Conservation (phyloP, 2,113 vertebrate genomes). For the Delphinus delphis region DNA sequence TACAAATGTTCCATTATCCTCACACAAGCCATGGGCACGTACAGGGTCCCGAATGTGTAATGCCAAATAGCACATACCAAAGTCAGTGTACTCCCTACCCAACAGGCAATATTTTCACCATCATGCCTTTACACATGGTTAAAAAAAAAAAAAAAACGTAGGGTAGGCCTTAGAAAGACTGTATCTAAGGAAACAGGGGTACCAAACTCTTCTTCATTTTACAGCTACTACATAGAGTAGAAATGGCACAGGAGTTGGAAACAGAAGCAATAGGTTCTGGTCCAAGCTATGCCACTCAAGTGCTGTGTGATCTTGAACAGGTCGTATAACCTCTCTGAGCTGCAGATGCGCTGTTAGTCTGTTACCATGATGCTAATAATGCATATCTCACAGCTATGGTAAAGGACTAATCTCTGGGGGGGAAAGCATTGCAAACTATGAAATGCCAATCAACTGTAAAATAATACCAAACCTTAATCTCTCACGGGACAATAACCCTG, state of each 20-base stretch:
- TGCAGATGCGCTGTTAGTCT: constrained; percentile 34
- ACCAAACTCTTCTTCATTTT: background rate
- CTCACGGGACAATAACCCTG: background rate
- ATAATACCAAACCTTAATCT: background rate
- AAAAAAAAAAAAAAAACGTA: background rate
- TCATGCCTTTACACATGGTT: background rate
- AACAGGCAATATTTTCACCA: background rate
- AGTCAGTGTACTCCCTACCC: background rate
- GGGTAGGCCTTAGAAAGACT: background rate
- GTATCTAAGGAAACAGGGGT: background rate
- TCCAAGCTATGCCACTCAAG: background rate
- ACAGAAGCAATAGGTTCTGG: background rate
- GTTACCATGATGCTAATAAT: background rate
- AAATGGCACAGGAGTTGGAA: constrained; percentile 2
- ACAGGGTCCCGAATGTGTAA: background rate
- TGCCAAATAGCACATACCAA: background rate
- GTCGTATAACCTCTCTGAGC: constrained; percentile 28
- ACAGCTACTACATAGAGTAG: background rate
- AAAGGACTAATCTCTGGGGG: background rate
- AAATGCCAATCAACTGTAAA: background rate
- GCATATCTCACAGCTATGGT: background rate
- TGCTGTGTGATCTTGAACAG: background rate
- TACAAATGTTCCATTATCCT: constrained; percentile 61
- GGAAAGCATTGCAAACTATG: background rate
- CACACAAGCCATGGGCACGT: background rate